These are phyloP conservation scores for Paramormyrops kingsleyae DNA, from an alignment of 2,113 vertebrate species.

Conservation along the genomic window DNA sequence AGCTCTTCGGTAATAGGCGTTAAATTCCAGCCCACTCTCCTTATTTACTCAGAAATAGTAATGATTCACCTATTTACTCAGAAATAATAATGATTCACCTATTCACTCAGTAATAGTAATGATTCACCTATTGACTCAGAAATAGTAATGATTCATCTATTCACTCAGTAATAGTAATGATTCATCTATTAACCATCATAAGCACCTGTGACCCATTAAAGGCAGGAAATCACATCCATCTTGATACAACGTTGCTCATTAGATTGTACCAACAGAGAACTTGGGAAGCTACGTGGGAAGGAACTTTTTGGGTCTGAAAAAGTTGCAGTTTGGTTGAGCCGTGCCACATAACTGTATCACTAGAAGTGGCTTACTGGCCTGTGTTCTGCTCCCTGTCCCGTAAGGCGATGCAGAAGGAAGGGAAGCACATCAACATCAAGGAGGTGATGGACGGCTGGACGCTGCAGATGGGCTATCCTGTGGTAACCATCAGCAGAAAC, in stretches of 20 bases:
- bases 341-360: background rate
- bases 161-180: background rate
- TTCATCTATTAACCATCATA: background rate
- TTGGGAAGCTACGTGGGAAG: background rate
- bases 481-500: conserved; percentile 86
- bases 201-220: conserved; percentile 15
- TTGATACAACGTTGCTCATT: background rate
- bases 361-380: background rate
- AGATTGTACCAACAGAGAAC: background rate
- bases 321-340: background rate
- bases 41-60: background rate
- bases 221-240: background rate
- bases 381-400: background rate
- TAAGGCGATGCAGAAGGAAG: conserved; percentile 83
- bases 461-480: conserved; percentile 95
- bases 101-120: too few relatives aligned
- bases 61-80: too few relatives aligned
- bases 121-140: background rate
- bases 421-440: conserved; percentile 84
- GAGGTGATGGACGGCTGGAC: conserved; percentile 98
- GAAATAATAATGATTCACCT: too few relatives aligned
- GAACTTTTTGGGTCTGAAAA: background rate
- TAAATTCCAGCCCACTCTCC: background rate
- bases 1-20: background rate
- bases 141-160: background rate